Evolutionary conservation across 2,888 invertebrate species (phyloP).

Genomic region (Theretra japonica): DNA sequence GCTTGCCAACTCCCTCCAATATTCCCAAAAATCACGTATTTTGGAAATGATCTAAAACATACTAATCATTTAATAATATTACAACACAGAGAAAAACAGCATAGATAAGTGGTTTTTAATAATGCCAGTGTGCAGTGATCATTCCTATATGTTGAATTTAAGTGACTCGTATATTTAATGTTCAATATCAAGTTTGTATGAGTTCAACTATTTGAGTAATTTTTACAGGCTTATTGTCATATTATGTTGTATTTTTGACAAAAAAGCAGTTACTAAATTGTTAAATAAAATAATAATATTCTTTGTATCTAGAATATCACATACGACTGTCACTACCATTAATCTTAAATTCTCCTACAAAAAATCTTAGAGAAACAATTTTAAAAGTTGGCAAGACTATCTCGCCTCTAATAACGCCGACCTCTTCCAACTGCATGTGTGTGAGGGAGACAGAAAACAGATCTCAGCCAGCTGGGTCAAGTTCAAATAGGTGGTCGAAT

Average conservation of each 20-base stretch:
- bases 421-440: slow-evolving; percentile 4
- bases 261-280: too few relatives aligned
- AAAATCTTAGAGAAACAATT: slow-evolving; percentile 10
- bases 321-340: background rate
- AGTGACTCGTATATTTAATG: too few relatives aligned
- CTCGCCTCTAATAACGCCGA: background rate
- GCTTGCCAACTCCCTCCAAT: background rate
- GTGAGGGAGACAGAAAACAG: slow-evolving; percentile 36
- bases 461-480: slow-evolving; percentile 60
- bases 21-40: background rate
- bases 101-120: too few relatives aligned
- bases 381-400: slow-evolving; percentile 21
- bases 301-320: background rate
- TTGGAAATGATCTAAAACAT: too few relatives aligned
- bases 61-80: background rate
- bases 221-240: too few relatives aligned
- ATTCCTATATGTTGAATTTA: too few relatives aligned
- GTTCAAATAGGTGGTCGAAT: slow-evolving; percentile 60
- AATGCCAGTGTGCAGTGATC: too few relatives aligned
- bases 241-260: too few relatives aligned
- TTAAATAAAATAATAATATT: background rate
- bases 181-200: too few relatives aligned
- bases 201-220: too few relatives aligned
- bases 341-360: background rate
- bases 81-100: background rate